phyloP scores from a whole-genome alignment of 2,797 vertebrate genomes.

The Anabacerthia variegaticeps region DNA sequence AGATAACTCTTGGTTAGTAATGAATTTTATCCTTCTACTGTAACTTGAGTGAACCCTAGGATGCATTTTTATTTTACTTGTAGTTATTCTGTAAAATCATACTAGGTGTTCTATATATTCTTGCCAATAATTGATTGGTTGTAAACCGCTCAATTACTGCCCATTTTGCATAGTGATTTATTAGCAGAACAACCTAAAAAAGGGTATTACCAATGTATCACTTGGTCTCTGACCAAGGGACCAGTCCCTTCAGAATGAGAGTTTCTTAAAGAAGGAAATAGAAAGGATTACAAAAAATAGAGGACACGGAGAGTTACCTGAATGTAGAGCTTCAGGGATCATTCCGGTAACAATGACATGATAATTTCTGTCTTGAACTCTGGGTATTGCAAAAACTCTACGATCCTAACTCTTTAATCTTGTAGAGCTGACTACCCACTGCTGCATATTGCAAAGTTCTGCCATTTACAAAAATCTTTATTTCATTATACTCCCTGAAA shows the following conservation, averaged over 20 bases:
- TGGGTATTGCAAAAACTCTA: neutral
- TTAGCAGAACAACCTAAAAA: neutral
- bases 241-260: neutral
- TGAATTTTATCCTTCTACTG: neutral
- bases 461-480: neutral
- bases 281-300: neutral
- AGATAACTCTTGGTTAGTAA: neutral
- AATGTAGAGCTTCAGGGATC: neutral
- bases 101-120: neutral
- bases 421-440: neutral
- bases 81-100: neutral
- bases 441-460: neutral
- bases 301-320: neutral
- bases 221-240: neutral
- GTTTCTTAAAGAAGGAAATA: slow-evolving; percentile 5
- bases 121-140: neutral
- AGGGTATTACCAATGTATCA: neutral
- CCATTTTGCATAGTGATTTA: neutral
- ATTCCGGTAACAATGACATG: neutral
- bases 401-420: neutral
- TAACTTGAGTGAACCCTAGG: neutral
- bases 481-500: slow-evolving; percentile 28
- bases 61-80: neutral
- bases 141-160: neutral
- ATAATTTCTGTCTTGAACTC: neutral